phyloP scores from a whole-genome alignment of 2,113 vertebrate genomes.

The Oryzias curvinotus region DNA sequence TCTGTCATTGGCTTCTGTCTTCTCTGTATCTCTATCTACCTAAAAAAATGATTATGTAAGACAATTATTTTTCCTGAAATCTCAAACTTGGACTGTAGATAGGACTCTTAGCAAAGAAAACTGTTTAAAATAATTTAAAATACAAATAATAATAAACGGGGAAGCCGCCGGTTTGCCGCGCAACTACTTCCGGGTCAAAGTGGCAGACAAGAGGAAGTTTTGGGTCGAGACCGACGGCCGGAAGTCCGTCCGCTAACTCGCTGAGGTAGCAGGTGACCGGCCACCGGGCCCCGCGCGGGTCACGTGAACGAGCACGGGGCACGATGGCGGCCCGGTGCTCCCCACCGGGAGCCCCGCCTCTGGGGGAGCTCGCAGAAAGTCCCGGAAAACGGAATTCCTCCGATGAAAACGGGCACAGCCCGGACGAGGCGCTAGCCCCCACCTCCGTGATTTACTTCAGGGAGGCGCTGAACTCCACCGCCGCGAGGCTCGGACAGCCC shows the following conservation, averaged over 20 bases:
- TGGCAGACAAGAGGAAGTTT: not conserved
- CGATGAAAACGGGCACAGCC: constrained; percentile 72
- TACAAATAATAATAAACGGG: too few species aligned
- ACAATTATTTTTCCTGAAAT: too few species aligned
- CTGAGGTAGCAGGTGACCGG: too few species aligned
- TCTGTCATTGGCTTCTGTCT: too few species aligned
- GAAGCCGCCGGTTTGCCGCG: too few species aligned
- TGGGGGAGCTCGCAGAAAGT: constrained; percentile 36
- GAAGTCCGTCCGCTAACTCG: constrained; percentile 9
- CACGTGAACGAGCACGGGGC: constrained; percentile 51
- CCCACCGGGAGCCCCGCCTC: constrained; percentile 14
- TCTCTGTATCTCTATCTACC: too few species aligned
- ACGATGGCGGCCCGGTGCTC: constrained; percentile 66
- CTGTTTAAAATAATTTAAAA: too few species aligned
- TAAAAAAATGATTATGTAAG: too few species aligned
- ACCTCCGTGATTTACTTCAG: constrained; percentile 82
- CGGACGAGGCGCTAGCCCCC: constrained; percentile 77
- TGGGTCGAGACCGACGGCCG: not conserved
- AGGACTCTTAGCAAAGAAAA: too few species aligned
- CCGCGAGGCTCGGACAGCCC: constrained; percentile 51
- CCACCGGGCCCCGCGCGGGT: constrained; percentile 10
- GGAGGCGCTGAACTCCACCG: constrained; percentile 74
- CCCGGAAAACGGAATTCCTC: constrained; percentile 26
- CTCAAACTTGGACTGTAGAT: too few species aligned
- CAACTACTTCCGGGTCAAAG: too few species aligned